Conservation (phyloP, 2,888 invertebrate species). For the Archips xylosteana region DNA sequence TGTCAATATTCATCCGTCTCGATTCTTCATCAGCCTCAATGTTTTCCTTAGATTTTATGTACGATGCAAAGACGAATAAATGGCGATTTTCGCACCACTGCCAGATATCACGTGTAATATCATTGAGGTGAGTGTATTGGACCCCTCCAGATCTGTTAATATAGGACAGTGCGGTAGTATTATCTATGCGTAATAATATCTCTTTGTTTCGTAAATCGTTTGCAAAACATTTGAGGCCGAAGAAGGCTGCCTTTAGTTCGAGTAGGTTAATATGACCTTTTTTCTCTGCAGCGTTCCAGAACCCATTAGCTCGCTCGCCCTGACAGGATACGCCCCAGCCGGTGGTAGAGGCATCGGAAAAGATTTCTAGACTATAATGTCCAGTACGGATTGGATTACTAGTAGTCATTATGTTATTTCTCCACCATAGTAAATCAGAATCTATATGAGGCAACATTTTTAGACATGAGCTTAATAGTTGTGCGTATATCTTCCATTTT, state of each 20-base stretch:
- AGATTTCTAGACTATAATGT: no score
- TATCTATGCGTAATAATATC: conserved; percentile 43
- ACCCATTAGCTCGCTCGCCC: background rate
- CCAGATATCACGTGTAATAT: no score
- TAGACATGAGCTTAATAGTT: background rate
- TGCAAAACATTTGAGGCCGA: conserved; percentile 42
- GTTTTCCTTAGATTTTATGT: conserved; percentile 41
- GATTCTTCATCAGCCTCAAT: conserved; percentile 37
- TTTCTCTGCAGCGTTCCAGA: background rate
- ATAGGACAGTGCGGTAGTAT: conserved; percentile 45
- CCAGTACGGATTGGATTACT: no score
- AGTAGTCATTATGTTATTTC: no score
- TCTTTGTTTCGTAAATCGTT: conserved; percentile 19
- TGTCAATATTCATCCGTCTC: conserved; percentile 23
- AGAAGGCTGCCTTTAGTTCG: background rate
- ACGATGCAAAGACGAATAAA: conserved; percentile 4
- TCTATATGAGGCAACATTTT: no score
- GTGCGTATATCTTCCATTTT: conserved; percentile 44
- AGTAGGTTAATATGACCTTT: background rate
- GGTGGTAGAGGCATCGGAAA: background rate
- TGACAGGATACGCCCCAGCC: background rate
- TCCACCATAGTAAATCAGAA: no score
- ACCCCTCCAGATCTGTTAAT: conserved; percentile 39
- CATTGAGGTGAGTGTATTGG: no score
- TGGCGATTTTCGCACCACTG: no score